Evolutionary conservation across 2,113 vertebrate genomes (phyloP).

Genomic region (Scomber scombrus): DNA sequence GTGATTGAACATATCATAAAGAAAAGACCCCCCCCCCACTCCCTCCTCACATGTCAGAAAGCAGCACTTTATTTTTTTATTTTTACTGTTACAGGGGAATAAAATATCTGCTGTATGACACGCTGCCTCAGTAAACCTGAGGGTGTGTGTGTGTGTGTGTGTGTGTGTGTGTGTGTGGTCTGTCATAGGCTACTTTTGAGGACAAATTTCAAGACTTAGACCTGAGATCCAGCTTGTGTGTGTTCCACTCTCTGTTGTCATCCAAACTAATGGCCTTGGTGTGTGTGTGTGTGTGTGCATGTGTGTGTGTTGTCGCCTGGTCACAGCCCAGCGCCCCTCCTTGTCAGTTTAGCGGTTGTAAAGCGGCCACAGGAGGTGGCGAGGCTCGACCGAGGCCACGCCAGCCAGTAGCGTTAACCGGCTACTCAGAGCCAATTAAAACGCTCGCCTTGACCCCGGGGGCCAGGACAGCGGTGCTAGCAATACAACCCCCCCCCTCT

Average conservation of each 20-base stretch:
- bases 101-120: conserved; percentile 9
- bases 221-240: not conserved
- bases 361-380: conserved; percentile 83
- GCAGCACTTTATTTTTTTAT: conserved; percentile 12
- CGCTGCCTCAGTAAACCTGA: conserved; percentile 3
- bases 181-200: no score
- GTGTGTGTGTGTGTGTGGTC: not conserved
- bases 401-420: conserved; percentile 69
- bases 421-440: conserved; percentile 82
- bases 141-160: not conserved
- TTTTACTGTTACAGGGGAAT: conserved; percentile 11
- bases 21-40: conserved; percentile 7
- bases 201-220: not conserved
- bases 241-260: conserved; percentile 18
- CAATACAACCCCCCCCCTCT: conserved; percentile 7
- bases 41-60: conserved; percentile 44
- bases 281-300: conserved; percentile 1
- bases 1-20: conserved; percentile 63
- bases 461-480: conserved; percentile 57
- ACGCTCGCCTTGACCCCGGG: conserved; percentile 70
- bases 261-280: conserved; percentile 23
- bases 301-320: conserved; percentile 40
- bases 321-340: conserved; percentile 46
- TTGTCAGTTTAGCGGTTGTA: conserved; percentile 76
- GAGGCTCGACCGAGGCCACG: conserved; percentile 22